Evolutionary conservation across 2,888 invertebrate genomes (phyloP).

Genomic region (Phyto melanocephala): DNA sequence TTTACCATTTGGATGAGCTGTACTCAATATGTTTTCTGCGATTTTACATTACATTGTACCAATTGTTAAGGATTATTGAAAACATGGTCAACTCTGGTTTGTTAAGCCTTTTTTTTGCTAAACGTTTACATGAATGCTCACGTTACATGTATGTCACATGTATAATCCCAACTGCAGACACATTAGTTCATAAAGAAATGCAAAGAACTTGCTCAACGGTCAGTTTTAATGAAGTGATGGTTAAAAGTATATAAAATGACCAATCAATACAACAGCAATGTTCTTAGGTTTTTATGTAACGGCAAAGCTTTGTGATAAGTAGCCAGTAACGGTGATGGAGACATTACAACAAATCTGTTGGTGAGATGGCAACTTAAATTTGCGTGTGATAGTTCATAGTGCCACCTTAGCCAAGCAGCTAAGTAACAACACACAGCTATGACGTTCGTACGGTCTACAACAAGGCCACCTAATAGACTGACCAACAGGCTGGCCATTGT

Average conservation of each 20-base stretch:
- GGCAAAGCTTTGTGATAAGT: conserved; percentile 75
- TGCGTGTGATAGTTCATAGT: conserved; percentile 71
- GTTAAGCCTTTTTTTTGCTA: too few species aligned
- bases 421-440: conserved; percentile 70
- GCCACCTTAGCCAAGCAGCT: conserved; percentile 73
- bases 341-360: conserved; percentile 71
- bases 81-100: too few species aligned
- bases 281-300: conserved; percentile 71
- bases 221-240: conserved; percentile 67
- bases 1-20: too few species aligned
- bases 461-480: conserved; percentile 71
- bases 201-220: conserved; percentile 68
- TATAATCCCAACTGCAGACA: conserved; percentile 70
- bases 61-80: too few species aligned
- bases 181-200: conserved; percentile 73
- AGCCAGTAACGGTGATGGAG: conserved; percentile 72
- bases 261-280: conserved; percentile 70
- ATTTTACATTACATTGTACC: too few species aligned
- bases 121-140: too few species aligned
- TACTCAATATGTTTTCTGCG: too few species aligned
- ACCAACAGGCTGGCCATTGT: conserved; percentile 73
- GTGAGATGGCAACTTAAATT: conserved; percentile 66
- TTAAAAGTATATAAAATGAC: conserved; percentile 71
- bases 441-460: conserved; percentile 74
- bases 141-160: too few species aligned